Evolutionary conservation across 1,140 invertebrate species (phyloP), one percentile per base, ranked within the genome.

Genomic region (Drosophila malerkotliana): DNA sequence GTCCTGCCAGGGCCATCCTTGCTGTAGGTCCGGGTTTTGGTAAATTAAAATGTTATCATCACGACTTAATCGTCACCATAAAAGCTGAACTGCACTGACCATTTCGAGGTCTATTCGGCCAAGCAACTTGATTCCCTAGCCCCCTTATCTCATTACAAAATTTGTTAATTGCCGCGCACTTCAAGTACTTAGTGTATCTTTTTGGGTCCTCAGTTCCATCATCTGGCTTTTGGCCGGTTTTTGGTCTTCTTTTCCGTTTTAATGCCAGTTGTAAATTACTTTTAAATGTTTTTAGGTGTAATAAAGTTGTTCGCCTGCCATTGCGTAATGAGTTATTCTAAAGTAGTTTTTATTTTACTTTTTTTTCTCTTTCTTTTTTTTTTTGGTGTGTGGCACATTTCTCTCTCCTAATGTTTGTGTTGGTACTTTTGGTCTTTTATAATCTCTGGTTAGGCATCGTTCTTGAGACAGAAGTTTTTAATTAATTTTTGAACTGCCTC

Each of bases 151-250:
- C 67, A 59, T 63, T 79, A 44, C 69, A 24, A 79, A 88, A 88
- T 83, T 88, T 88, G 83, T 88, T 88, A 88, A 88, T 88, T 88
- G 84, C 83, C 72, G 84, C 84, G 83, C 84, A 79, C 78, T 87
- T 87, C 78, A 75, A 87, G 78, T 87, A 87, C 78, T 82, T 87
- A 82, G 81, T 82, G 69, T 85, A 87, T 85, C 71, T 75, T 58
- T 87, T 75, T 62, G 68, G 63, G 73, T 51, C 54, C 63, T 53
- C 56, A 21, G 63, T 74, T 60, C 76, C 54, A 59, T 64, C 81
- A 66, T 77, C 63, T 80, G 63, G n/a, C 51, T 58, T 57, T 44
- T 56, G 52, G 63, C 55, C 48, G 15, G 51, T 56, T 72, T 28
- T 63, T 10, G 48, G 41, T 44, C 15, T 15, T 18, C 39, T 74